Conservation (phyloP, 2,797 vertebrate genomes). For the Halcyon chelicuti region DNA sequence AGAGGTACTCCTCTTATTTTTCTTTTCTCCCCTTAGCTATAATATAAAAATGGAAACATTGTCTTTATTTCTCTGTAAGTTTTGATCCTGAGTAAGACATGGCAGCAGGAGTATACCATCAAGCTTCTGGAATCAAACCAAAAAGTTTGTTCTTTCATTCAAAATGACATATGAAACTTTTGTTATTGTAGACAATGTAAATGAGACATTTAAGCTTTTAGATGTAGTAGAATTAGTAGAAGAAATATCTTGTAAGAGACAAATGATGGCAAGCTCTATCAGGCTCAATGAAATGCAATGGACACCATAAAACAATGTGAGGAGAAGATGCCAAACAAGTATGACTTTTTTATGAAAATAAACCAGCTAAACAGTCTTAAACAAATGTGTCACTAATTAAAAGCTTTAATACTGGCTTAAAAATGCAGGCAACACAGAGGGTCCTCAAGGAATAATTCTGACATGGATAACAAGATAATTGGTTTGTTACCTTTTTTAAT, state of each 20-base stretch:
- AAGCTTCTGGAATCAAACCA: not conserved
- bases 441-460: not conserved
- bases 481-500: not conserved
- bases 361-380: not conserved
- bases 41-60: not conserved
- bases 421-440: not conserved
- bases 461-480: not conserved
- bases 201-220: not conserved
- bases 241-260: not conserved
- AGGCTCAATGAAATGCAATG: not conserved
- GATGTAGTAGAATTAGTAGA: not conserved
- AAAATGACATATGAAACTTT: not conserved
- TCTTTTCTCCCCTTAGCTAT: not conserved
- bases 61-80: not conserved
- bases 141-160: not conserved
- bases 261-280: not conserved
- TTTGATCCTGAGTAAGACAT: not conserved
- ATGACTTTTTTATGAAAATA: not conserved
- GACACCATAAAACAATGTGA: not conserved
- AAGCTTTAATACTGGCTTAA: not conserved
- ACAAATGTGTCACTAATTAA: not conserved
- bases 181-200: not conserved
- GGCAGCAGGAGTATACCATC: not conserved
- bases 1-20: not conserved
- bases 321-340: not conserved